Evolutionary conservation across 2,888 invertebrate species (phyloP).

Genomic region (Amblyjoppa proteus): DNA sequence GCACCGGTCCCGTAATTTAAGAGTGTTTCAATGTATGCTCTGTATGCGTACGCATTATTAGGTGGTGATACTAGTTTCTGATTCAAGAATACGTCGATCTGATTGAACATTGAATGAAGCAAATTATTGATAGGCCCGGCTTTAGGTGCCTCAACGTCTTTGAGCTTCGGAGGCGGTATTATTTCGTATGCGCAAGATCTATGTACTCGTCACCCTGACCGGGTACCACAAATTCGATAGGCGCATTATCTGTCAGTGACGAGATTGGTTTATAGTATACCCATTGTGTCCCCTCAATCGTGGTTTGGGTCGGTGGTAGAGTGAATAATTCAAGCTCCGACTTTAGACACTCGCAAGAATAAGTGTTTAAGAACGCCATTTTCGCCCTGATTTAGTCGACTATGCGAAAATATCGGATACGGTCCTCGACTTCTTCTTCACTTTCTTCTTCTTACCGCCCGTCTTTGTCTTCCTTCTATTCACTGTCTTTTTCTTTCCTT

Average conservation of each 20-base stretch:
- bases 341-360: too few relatives aligned
- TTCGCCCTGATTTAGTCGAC: not conserved
- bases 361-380: not conserved
- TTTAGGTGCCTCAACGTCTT: conserved; percentile 19
- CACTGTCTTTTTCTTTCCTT: too few relatives aligned
- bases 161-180: not conserved
- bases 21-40: conserved; percentile 73
- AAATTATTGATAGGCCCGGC: conserved; percentile 71
- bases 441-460: not conserved
- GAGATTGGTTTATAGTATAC: too few relatives aligned
- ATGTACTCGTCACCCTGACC: conserved; percentile 69
- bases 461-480: not conserved
- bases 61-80: conserved; percentile 73
- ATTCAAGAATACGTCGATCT: conserved; percentile 74
- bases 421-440: not conserved
- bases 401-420: conserved; percentile 31
- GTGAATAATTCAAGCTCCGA: too few relatives aligned
- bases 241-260: conserved; percentile 41
- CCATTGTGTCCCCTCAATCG: too few relatives aligned
- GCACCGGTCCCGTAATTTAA: conserved; percentile 68
- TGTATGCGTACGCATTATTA: conserved; percentile 73
- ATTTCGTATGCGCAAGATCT: conserved; percentile 70
- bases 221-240: conserved; percentile 70
- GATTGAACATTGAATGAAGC: conserved; percentile 67
- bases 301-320: too few relatives aligned